Evolutionary conservation across 2,113 vertebrate genomes (phyloP).

Genomic region (Mormoops blainvillei): DNA sequence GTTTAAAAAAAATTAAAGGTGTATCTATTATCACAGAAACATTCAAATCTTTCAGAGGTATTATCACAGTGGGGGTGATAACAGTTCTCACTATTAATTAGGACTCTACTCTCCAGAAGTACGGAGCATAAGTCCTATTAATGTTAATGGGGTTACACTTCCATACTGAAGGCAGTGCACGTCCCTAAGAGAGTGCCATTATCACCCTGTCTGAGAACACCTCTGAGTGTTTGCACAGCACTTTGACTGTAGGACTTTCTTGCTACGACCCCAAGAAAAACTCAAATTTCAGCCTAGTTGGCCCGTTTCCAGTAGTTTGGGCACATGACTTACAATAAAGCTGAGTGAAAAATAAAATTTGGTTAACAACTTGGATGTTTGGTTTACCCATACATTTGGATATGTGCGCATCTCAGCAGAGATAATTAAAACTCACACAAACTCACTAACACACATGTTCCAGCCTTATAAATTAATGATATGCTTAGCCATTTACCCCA

Average conservation of each 20-base stretch:
- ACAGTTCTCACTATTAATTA: conserved; percentile 75
- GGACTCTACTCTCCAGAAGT: conserved; percentile 75
- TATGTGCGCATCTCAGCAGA: neutral
- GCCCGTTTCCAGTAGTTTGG: conserved; percentile 11
- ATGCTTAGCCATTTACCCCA: conserved; percentile 25
- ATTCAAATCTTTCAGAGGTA: conserved; percentile 69
- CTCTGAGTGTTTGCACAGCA: conserved; percentile 69
- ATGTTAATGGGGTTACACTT: conserved; percentile 75
- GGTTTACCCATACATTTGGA: neutral
- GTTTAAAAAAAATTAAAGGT: conserved; percentile 65
- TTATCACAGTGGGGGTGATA: conserved; percentile 81
- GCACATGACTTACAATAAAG: neutral
- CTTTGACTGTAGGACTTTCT: conserved; percentile 73
- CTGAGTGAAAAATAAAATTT: neutral
- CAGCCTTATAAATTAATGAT: conserved; percentile 33
- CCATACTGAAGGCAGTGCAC: conserved; percentile 71
- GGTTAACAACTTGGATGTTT: neutral
- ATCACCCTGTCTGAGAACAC: conserved; percentile 74
- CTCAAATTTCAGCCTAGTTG: neutral
- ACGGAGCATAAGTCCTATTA: conserved; percentile 67
- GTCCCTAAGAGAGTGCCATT: conserved; percentile 77
- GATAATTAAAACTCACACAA: neutral
- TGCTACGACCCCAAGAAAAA: conserved; percentile 69
- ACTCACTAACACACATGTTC: neutral
- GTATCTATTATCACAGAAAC: conserved; percentile 74